A percentile compares a stretch with the other conserved stretches of the same genome.
These are phyloP conservation scores for Aphodius granarius DNA, from an alignment of 2,888 invertebrate genomes.

Conservation along the genomic window DNA sequence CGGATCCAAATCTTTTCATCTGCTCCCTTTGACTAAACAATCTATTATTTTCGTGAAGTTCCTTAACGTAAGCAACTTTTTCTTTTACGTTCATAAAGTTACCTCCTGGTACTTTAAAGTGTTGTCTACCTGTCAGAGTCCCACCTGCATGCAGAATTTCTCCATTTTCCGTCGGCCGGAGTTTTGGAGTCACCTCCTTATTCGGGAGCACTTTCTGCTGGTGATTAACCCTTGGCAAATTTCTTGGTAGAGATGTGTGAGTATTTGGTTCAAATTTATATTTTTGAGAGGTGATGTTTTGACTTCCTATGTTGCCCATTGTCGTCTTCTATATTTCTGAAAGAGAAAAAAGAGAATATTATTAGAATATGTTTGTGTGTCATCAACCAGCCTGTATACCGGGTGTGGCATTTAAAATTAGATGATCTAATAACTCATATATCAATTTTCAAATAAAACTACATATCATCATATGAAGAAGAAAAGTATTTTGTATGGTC, in stretches of 20 bases:
- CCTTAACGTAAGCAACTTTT: slow-evolving; percentile 25
- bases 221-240: slow-evolving; percentile 36
- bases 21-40: slow-evolving; percentile 34
- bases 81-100: slow-evolving; percentile 21
- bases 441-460: background rate
- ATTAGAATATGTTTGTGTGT: no score
- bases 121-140: slow-evolving; percentile 72
- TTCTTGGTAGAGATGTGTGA: slow-evolving; percentile 46
- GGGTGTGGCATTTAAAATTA: no score
- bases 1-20: slow-evolving; percentile 70
- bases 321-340: slow-evolving; percentile 16
- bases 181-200: slow-evolving; percentile 61
- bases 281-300: slow-evolving; percentile 43
- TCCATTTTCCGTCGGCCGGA: slow-evolving; percentile 81
- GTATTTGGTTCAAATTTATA: slow-evolving; percentile 35
- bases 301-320: slow-evolving; percentile 54
- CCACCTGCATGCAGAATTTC: slow-evolving; percentile 81
- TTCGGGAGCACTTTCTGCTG: slow-evolving; percentile 66
- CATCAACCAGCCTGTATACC: no score
- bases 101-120: slow-evolving; percentile 21
- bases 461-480: no score
- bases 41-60: slow-evolving; percentile 33
- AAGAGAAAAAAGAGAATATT: slow-evolving; percentile 13
- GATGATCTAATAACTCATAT: no score
- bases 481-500: no score